Evolutionary conservation across 2,113 vertebrate genomes (phyloP).

Genomic region (Protobothrops mucrosquamatus): DNA sequence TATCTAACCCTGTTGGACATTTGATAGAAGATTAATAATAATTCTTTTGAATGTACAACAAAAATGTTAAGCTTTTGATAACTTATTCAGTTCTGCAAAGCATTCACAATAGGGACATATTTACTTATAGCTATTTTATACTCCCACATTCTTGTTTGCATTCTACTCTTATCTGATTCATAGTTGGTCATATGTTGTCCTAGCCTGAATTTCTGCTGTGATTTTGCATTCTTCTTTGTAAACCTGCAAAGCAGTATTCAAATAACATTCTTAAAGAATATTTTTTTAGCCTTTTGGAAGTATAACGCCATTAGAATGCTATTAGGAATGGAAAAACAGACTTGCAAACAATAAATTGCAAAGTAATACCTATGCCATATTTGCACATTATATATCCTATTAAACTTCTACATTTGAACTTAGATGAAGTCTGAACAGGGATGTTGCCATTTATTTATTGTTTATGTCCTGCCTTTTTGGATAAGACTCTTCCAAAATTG

Average conservation of each 20-base stretch:
- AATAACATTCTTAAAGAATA: neutral
- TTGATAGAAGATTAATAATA: neutral
- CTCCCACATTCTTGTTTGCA: neutral
- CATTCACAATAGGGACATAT: neutral
- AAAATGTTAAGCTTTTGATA: neutral
- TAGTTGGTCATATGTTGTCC: neutral
- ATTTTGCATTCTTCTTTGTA: neutral
- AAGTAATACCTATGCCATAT: neutral
- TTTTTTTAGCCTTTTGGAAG: neutral
- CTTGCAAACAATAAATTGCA: neutral
- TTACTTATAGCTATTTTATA: neutral
- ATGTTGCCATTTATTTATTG: neutral
- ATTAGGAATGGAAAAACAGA: neutral
- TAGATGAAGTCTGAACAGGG: neutral
- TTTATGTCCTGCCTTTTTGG: neutral
- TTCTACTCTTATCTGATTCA: neutral
- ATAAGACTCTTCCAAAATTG: neutral
- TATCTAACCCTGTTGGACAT: fast-evolving
- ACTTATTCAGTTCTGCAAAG: neutral
- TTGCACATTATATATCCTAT: neutral
- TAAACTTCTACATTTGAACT: neutral
- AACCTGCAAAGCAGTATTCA: neutral
- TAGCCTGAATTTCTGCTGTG: neutral
- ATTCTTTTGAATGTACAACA: conserved; percentile 2
- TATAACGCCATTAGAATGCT: neutral